phyloP scores from a whole-genome alignment of 2,113 vertebrate species.

The Porphyrio hochstetteri region DNA sequence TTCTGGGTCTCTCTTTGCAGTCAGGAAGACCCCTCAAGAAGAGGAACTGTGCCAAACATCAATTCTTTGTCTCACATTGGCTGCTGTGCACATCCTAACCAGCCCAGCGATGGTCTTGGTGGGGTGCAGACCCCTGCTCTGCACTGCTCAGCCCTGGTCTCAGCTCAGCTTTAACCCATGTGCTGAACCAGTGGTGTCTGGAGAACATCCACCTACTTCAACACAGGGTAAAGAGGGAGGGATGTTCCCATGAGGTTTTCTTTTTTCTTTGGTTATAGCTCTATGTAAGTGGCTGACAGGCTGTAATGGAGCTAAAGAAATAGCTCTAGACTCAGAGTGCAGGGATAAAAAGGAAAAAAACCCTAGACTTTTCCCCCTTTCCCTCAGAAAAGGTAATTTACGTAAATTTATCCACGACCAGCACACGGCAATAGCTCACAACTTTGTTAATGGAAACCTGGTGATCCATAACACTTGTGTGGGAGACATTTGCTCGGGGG shows the following conservation, averaged over 20 bases:
- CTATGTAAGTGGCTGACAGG: background rate
- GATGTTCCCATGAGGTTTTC: background rate
- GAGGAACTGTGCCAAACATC: background rate
- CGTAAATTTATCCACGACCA: slow-evolving; percentile 79
- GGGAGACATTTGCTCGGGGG: slow-evolving; percentile 90
- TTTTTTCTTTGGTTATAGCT: background rate
- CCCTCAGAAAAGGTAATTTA: slow-evolving; percentile 83
- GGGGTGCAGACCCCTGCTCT: background rate
- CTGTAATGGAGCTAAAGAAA: background rate
- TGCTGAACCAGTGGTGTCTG: rapidly evolving
- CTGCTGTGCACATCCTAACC: background rate
- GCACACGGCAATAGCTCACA: slow-evolving; percentile 78
- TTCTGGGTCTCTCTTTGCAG: background rate
- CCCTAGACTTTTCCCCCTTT: slow-evolving; percentile 36
- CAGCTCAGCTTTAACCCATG: background rate
- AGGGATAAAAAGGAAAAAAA: background rate
- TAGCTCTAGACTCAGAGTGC: background rate
- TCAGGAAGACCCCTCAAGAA: rapidly evolving
- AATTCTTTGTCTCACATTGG: background rate
- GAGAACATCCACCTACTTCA: background rate
- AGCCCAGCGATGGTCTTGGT: rapidly evolving
- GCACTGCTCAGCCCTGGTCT: background rate
- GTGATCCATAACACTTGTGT: slow-evolving; percentile 90
- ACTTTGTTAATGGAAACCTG: slow-evolving; percentile 95
- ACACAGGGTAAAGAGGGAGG: background rate